Base-by-base conservation (phyloP, 2,888 invertebrate species). In the Tachina fera region DNA sequence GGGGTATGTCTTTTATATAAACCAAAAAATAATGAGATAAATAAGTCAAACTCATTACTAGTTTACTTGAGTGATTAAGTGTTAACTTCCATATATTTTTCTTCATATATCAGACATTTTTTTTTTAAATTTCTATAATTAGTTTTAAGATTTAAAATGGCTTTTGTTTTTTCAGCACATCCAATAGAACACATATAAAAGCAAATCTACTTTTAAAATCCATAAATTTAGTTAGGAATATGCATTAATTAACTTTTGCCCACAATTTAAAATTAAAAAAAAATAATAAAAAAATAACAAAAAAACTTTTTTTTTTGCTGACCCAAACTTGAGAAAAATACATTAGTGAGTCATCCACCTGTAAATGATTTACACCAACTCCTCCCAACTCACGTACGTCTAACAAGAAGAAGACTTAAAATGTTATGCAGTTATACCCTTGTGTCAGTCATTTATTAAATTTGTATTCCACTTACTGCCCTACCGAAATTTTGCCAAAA, bases 201-300 rank as follows among this genome's bases (percentile, higher is more conserved):
- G 51, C 61, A 60, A 60, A 61, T 84, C 10, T 72, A 75, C 51
- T 72, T 45, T 71, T 58, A 22, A 75, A 31, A 49, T 41, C 41
- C 58, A 79, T 85, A 85, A 79, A 85, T 85, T 75, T 60, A 13
- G 41, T 22, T 47, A 70, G 14, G 51, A 16, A 31, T 43, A 78
- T 14, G 51, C 82, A 79, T 82, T 82, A 85, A 85, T 85, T 79
- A 82, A 45, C 75, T 47, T 65, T n/a, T 63, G 11, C 9, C 14
- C 13, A 16, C 43, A 67, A 43, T 31, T 41, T 63, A n/a, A 31
- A 31, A 31, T 31, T 31, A 31, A 31, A 31, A 11, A 31, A 60
- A 68, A 60, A 63, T 14, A 16, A 70, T 49, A 0, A 9, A 31
- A 31, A 31, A 31, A 3, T 31, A 31, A 31, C 2, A 9, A 31